phyloP scores from a whole-genome alignment of 2,888 invertebrate species.

The Xanthia icteritia region DNA sequence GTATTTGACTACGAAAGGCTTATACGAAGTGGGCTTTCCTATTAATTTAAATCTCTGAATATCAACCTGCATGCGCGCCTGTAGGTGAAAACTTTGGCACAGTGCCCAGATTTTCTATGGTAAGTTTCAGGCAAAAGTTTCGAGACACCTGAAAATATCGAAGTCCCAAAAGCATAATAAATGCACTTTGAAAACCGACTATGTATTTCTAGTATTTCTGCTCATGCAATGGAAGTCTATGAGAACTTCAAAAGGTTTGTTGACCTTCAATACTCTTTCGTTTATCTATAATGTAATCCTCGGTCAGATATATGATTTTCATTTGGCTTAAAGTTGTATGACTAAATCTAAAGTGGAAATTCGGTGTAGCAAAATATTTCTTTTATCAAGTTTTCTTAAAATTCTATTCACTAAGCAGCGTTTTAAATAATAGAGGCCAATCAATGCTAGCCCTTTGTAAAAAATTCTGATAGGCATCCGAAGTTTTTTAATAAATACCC shows the following conservation, averaged over 20 bases:
- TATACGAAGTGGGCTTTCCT: not conserved
- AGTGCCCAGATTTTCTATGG: not conserved
- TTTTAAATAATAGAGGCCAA: slow-evolving; percentile 16
- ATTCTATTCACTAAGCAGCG: slow-evolving; percentile 14
- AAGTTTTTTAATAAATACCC: slow-evolving; percentile 42
- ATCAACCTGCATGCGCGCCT: not conserved
- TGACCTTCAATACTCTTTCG: slow-evolving; percentile 14
- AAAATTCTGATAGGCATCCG: slow-evolving; percentile 15
- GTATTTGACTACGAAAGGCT: not conserved
- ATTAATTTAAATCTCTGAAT: slow-evolving; percentile 14
- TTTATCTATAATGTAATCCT: slow-evolving; percentile 20
- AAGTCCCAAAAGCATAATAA: not conserved
- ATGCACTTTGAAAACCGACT: not conserved
- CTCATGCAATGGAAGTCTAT: not conserved
- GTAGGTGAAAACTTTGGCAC: slow-evolving; percentile 18
- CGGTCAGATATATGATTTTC: slow-evolving; percentile 13
- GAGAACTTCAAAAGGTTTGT: not conserved
- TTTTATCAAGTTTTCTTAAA: not conserved
- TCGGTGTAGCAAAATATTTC: not conserved
- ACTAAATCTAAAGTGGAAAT: slow-evolving; percentile 23
- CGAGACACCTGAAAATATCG: slow-evolving; percentile 1
- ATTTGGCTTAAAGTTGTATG: slow-evolving; percentile 5
- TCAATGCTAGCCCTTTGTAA: slow-evolving; percentile 16
- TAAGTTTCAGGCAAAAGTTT: not conserved
- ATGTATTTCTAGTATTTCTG: not conserved